phyloP scores from a whole-genome alignment of 2,113 vertebrate species.

The Spea bombifrons region DNA sequence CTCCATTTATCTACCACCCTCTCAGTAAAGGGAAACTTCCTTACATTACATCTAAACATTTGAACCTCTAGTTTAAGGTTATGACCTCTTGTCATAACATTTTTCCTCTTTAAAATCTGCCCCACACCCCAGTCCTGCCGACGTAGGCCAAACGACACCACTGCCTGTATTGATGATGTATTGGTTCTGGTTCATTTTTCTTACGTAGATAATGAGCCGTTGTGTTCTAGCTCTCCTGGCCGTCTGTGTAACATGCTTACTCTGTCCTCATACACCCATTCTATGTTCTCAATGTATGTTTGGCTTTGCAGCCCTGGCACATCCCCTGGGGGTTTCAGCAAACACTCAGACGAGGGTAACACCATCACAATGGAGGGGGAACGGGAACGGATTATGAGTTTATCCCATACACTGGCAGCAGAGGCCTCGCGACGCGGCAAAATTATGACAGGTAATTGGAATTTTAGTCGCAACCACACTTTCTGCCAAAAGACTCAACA shows the following conservation, averaged over 20 bases:
- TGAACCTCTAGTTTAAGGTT: no score
- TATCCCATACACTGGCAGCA: slow-evolving; percentile 60
- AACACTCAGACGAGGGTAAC: slow-evolving; percentile 6
- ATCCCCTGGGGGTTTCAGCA: neutral
- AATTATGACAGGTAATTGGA: slow-evolving; percentile 53
- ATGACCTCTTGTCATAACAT: no score
- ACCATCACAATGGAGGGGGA: slow-evolving; percentile 47
- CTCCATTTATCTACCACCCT: no score
- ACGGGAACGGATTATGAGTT: slow-evolving; percentile 58
- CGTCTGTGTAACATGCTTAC: neutral
- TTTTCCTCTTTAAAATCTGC: no score
- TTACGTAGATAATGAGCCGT: no score
- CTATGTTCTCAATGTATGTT: neutral
- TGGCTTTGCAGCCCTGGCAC: slow-evolving; percentile 42
- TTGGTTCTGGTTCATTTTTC: neutral
- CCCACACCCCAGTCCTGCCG: no score
- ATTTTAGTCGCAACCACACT: no score
- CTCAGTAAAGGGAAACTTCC: no score
- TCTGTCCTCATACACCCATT: neutral
- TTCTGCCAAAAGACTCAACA: no score
- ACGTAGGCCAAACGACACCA: no score
- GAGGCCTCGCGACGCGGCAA: slow-evolving; percentile 57
- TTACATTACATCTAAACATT: no score
- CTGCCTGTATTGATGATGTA: neutral
- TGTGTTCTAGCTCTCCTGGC: neutral